Conservation (phyloP, 2,888 invertebrate species). For the Netelia inedita region DNA sequence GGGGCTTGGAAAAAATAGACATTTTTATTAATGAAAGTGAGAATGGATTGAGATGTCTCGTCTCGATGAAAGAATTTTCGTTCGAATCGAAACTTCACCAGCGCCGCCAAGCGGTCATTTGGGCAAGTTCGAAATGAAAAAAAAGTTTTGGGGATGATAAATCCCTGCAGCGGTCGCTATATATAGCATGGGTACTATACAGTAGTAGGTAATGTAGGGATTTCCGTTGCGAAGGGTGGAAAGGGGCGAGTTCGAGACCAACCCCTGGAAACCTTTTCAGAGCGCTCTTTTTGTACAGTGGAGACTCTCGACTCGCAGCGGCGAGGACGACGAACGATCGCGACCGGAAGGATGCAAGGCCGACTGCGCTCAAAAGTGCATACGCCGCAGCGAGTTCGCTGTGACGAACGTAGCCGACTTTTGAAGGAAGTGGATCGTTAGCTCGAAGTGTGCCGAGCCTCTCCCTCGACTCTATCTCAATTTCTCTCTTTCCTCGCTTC, state of each 20-base stretch:
- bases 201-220: constrained; percentile 56
- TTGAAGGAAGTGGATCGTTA: constrained; percentile 44
- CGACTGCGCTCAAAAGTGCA: constrained; percentile 46
- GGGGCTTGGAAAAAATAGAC: constrained; percentile 7
- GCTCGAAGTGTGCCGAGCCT: constrained; percentile 23
- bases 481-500: neutral
- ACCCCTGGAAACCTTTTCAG: constrained; percentile 28
- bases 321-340: neutral
- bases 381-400: neutral
- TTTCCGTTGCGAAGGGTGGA: constrained; percentile 11
- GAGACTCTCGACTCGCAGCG: constrained; percentile 6
- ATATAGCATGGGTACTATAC: constrained; percentile 25
- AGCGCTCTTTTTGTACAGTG: constrained; percentile 22
- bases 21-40: constrained; percentile 32
- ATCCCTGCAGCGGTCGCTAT: constrained; percentile 19
- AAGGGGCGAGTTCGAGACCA: constrained; percentile 8
- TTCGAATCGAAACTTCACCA: neutral
- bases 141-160: constrained; percentile 19
- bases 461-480: neutral
- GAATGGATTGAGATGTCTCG: neutral
- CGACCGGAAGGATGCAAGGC: constrained; percentile 32
- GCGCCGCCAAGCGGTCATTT: constrained; percentile 44
- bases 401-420: neutral
- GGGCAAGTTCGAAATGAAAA: constrained; percentile 23
- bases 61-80: neutral